Evolutionary conservation across 2,113 vertebrate species (phyloP).

Genomic region (Ageneiosus marmoratus): DNA sequence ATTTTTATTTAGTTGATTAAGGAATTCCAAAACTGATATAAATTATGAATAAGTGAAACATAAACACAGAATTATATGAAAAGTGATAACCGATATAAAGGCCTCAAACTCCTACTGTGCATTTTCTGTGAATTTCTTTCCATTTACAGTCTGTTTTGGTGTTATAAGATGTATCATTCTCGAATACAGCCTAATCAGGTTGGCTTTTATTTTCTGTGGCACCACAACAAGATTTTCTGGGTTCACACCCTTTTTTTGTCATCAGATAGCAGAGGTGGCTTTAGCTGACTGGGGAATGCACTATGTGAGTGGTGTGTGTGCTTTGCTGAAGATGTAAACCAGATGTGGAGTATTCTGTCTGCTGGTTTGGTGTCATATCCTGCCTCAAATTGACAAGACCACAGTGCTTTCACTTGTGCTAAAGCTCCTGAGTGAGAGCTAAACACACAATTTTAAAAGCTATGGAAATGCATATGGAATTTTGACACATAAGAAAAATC

Average conservation of each 20-base stretch:
- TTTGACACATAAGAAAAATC: not conserved
- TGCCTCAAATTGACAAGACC: conserved; percentile 46
- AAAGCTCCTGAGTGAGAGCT: not conserved
- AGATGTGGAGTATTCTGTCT: conserved; percentile 63
- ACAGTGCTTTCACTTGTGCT: conserved; percentile 24
- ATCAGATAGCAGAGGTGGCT: conserved; percentile 29
- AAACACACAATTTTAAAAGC: conserved; percentile 6
- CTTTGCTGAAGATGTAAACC: conserved; percentile 57
- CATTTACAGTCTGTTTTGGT: not conserved
- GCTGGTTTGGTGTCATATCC: conserved; percentile 49
- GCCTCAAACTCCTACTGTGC: not conserved
- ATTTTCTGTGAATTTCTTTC: not conserved
- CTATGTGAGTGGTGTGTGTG: conserved; percentile 28
- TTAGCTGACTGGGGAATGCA: conserved; percentile 33
- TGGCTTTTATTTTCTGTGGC: conserved; percentile 5
- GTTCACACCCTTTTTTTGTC: not conserved
- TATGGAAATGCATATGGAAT: conserved; percentile 2
- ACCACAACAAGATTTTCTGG: conserved; percentile 3
- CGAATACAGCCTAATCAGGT: conserved; percentile 1
- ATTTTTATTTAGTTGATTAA: not conserved
- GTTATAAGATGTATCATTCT: not conserved
- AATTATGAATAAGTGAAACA: not conserved
- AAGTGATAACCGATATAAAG: not conserved
- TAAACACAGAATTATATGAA: not conserved
- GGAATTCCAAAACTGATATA: not conserved